Conservation (phyloP, 2,113 vertebrate genomes). For the Halichoerus grypus region DNA sequence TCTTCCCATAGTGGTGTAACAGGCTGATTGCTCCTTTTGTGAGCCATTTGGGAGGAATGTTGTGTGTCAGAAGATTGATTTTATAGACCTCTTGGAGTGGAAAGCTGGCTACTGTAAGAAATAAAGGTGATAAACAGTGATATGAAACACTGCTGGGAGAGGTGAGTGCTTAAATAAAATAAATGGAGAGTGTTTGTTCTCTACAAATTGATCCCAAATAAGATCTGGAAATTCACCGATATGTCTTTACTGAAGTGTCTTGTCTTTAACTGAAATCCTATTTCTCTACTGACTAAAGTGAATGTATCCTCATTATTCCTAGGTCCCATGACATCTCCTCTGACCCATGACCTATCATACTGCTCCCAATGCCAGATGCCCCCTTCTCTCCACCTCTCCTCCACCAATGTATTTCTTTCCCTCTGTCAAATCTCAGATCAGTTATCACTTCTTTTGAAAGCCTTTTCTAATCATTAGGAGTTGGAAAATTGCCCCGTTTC, state of each 20-base stretch:
- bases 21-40: not conserved
- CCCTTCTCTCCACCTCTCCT: not conserved
- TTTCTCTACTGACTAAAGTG: not conserved
- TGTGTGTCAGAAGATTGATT: not conserved
- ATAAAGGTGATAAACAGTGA: not conserved
- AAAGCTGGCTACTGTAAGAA: not conserved
- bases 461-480: not conserved
- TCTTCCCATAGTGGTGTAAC: not conserved
- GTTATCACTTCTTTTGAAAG: not conserved
- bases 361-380: not conserved
- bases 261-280: not conserved
- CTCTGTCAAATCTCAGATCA: not conserved
- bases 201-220: not conserved
- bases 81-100: not conserved
- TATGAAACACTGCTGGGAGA: not conserved
- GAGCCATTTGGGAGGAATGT: not conserved
- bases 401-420: not conserved
- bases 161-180: not conserved
- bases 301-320: not conserved
- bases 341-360: no score
- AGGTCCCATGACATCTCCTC: not conserved
- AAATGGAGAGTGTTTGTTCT: not conserved
- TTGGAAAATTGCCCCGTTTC: not conserved
- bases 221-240: not conserved
- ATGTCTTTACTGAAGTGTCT: not conserved